Conservation (phyloP, 2,888 invertebrate genomes). For the Tiphia femorata region DNA sequence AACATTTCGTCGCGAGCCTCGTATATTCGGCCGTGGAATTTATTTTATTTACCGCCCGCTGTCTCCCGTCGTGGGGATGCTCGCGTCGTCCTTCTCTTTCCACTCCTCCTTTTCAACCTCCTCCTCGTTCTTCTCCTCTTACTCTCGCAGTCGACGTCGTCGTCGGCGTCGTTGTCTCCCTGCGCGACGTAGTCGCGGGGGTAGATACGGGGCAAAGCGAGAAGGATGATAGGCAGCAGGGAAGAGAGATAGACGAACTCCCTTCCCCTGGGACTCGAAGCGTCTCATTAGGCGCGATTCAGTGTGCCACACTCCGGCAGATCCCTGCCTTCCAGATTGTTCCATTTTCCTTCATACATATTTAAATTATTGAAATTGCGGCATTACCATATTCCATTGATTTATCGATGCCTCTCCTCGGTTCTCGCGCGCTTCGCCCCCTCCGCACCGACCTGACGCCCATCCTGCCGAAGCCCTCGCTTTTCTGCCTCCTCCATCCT, state of each 20-base stretch:
- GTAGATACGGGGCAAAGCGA: slow-evolving; percentile 3
- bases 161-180: not conserved
- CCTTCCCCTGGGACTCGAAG: slow-evolving; percentile 54
- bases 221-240: slow-evolving; percentile 6
- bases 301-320: slow-evolving; percentile 59
- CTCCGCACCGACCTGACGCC: slow-evolving; percentile 19
- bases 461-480: slow-evolving; percentile 14
- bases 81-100: slow-evolving; percentile 19
- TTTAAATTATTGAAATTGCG: slow-evolving; percentile 67
- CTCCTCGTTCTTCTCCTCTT: slow-evolving; percentile 17
- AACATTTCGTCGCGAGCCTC: slow-evolving; percentile 43
- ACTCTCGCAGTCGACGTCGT: not conserved
- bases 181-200: not conserved
- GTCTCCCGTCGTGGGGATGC: slow-evolving; percentile 24
- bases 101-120: slow-evolving; percentile 5
- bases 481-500: not conserved
- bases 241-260: slow-evolving; percentile 17
- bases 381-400: slow-evolving; percentile 67
- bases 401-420: slow-evolving; percentile 63
- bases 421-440: slow-evolving; percentile 26
- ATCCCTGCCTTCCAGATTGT: slow-evolving; percentile 63
- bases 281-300: slow-evolving; percentile 67
- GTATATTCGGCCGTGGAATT: slow-evolving; percentile 45
- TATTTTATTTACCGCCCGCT: slow-evolving; percentile 50
- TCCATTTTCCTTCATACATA: slow-evolving; percentile 68